Base-by-base conservation (phyloP, 2,888 invertebrate species). In the Chirona hameri region DNA sequence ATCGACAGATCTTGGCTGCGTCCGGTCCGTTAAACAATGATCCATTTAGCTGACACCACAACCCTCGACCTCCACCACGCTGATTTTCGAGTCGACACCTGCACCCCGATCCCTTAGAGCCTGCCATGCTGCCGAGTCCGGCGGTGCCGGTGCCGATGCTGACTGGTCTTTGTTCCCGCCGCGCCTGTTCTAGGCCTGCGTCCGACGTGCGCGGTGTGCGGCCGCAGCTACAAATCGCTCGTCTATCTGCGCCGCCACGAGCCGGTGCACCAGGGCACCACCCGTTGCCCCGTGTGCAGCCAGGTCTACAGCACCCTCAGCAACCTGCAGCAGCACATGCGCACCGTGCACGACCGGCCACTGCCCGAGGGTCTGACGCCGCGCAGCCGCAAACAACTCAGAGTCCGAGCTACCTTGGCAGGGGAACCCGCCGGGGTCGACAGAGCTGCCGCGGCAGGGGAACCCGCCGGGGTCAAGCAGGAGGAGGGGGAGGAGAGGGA, bases 191-290 rank as follows among this genome's bases (percentile, higher is more conserved):
- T 57, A 57, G 57, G 57, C 48, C 18, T 27, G 29, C n/a, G 39
- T 14, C 48, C 48, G 48, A 48, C 48, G 9, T 15, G 79, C 46
- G 14, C 21, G 31, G 46, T 29, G 46, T 79, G n/a, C 12, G 27
- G 52, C 52, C n/a, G 31, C 46, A 79, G 46, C 46, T 48, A n/a
- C 46, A n/a, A 52, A 24, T 48, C 27, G 10, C 55, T 31, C 7
- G 60, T 27, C 29, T 55, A 55, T 60, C 29, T 55, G 46, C 48
- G 39, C 46, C 69, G 65, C 65, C 46, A 84, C 82, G 57, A 69
- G 46, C 12, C 18, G 82, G 48, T 52, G 27, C 21, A n/a, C 39
- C n/a, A 31, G 21, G 79, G 57, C 57, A 18, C 57, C 57, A 57
- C 57, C 14, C 18, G 18, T 18, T 57, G 57, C 57, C 57, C 57